phyloP scores from a whole-genome alignment of 1,140 invertebrate genomes.

The Colletes gigas region DNA sequence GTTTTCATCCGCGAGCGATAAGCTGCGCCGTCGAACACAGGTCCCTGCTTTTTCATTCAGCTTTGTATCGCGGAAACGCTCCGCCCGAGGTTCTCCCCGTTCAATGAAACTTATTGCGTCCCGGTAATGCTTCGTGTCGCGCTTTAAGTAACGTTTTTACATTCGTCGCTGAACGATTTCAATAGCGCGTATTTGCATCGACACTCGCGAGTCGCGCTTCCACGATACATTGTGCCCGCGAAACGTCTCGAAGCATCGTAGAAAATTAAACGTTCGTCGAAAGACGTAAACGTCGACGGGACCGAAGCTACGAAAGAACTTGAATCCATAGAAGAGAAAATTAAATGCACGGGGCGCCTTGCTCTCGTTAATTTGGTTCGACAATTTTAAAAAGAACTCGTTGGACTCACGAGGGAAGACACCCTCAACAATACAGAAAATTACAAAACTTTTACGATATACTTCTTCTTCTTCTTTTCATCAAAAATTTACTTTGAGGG shows the following conservation, averaged over 20 bases:
- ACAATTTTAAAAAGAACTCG: too few relatives aligned
- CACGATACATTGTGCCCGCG: background rate
- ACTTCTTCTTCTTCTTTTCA: too few relatives aligned
- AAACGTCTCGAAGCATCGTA: background rate
- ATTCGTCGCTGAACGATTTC: background rate
- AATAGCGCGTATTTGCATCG: slow-evolving; percentile 5
- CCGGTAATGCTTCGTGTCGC: background rate
- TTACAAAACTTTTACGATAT: too few relatives aligned
- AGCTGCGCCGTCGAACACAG: background rate
- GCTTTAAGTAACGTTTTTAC: background rate
- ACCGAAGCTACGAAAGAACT: background rate
- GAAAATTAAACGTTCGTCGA: background rate
- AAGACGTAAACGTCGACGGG: background rate
- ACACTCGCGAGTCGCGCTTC: slow-evolving; percentile 4
- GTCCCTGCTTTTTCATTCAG: background rate
- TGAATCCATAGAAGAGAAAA: background rate
- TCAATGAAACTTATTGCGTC: background rate
- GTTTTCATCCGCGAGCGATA: background rate
- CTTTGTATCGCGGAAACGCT: too few relatives aligned
- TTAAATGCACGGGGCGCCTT: background rate
- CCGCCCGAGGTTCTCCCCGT: background rate
- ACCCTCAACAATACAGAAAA: too few relatives aligned
- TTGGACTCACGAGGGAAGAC: too few relatives aligned
- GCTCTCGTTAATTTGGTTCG: background rate
- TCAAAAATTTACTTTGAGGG: too few relatives aligned